Evolutionary conservation across 1,140 invertebrate species (phyloP).

Genomic region (Drosophila sechellia): DNA sequence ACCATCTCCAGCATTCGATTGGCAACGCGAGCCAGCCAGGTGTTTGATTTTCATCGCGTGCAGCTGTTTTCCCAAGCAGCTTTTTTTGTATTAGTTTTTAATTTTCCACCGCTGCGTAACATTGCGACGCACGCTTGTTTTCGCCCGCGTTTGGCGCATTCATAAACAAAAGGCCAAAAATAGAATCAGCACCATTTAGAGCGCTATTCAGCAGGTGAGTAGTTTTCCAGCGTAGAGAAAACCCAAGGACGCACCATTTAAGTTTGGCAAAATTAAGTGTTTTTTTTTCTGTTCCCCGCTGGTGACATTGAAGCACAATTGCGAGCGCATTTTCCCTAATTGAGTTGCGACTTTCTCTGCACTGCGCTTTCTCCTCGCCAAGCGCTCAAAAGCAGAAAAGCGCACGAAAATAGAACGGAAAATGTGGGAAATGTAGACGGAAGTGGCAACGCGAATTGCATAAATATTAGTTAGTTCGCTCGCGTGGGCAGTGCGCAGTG

Average conservation of each 20-base stretch:
- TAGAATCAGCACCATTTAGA: conserved; percentile 52
- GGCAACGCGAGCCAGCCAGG: conserved; percentile 19
- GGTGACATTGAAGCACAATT: conserved; percentile 45
- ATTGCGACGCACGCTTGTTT: conserved; percentile 28
- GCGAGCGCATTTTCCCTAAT: conserved; percentile 31
- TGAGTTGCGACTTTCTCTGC: conserved; percentile 63
- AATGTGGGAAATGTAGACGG: conserved; percentile 43
- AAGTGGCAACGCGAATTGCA: conserved; percentile 66
- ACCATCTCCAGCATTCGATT: not conserved
- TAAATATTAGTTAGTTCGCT: conserved; percentile 64
- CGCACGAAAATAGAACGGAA: conserved; percentile 44
- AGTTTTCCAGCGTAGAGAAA: conserved; percentile 28
- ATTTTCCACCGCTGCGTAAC: conserved; percentile 57
- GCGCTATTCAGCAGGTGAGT: conserved; percentile 62
- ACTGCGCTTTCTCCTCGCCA: conserved; percentile 63
- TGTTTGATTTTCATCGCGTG: conserved; percentile 17
- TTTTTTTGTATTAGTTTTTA: conserved; percentile 65
- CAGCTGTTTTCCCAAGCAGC: conserved; percentile 33
- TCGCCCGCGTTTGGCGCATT: conserved; percentile 13
- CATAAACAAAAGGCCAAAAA: conserved; percentile 78
- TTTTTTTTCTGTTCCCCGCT: conserved; percentile 4
- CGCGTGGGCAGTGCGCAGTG: conserved; percentile 22
- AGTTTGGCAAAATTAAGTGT: conserved; percentile 18
- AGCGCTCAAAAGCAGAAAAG: conserved; percentile 5
- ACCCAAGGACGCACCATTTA: conserved; percentile 59